Base-by-base conservation (phyloP, 53 echinoderm and acorn worm species). In the Echinometra lucunter region DNA sequence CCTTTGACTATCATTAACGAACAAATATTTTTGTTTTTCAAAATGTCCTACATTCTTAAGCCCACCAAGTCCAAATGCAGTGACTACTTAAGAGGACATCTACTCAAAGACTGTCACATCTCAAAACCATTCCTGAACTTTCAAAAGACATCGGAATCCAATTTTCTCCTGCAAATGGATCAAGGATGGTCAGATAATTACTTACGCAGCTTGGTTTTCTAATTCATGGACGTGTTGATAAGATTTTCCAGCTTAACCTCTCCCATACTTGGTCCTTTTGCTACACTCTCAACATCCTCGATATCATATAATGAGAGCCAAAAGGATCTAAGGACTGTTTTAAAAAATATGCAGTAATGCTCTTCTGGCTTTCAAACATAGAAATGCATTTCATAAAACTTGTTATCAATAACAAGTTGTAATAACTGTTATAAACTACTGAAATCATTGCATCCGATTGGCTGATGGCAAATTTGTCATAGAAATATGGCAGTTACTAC, bases 121-220 rank as follows among this genome's bases (percentile, higher is more conserved):
- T n/a, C n/a, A n/a, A n/a, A n/a, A n/a, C n/a, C n/a, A n/a, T n/a
- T n/a, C n/a, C n/a, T n/a, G n/a, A n/a, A n/a, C n/a, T n/a, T n/a
- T n/a, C n/a, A n/a, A n/a, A n/a, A n/a, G n/a, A n/a, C n/a, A n/a
- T n/a, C n/a, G n/a, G n/a, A n/a, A 85, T 85, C 85, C 85, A 47
- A 85, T 85, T 85, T 85, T 85, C 30, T 85, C 16, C n/a, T 27
- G 47, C n/a, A 53, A 85, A 47, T n/a, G 45, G 30, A 85, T 85
- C 11, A 85, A 47, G 85, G 47, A 49, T 85, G 85, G 81, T 28
- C 27, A 28, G 30, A 45, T 7, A n/a, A 85, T 85, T 27, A 85
- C 15, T 47, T 85, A 13, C 10, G 49, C 85, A 27, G 49, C 53
- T 44, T 42, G 44, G 21, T 40, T 81, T 37, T 81, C 81, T 23